A percentile compares a stretch with the other conserved stretches of the same genome.
These are phyloP conservation scores for Villa cingulata DNA, from an alignment of 2,888 invertebrate species.

Conservation along the genomic window DNA sequence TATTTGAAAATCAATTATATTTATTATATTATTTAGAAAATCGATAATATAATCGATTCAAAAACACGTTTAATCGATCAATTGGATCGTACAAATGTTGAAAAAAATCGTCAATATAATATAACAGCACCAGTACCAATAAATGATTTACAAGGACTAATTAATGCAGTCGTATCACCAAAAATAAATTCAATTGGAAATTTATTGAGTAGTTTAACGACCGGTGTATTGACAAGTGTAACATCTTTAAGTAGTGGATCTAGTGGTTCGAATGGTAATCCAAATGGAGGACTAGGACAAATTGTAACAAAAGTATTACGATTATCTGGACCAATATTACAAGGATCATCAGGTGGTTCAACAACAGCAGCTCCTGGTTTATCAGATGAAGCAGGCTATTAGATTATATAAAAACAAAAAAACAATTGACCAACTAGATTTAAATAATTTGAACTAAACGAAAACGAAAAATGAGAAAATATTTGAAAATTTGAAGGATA, in stretches of 20 bases:
- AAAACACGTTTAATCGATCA: conserved; percentile 58
- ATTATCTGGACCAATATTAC: conserved; percentile 35
- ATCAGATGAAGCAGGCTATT: conserved; percentile 33
- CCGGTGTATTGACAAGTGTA: conserved; percentile 40
- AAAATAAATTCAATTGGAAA: conserved; percentile 55
- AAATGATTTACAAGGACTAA: conserved; percentile 48
- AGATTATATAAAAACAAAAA: conserved; percentile 8
- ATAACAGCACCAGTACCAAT: conserved; percentile 52
- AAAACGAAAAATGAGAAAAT: no score
- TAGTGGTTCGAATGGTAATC: conserved; percentile 31
- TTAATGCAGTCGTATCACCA: conserved; percentile 56
- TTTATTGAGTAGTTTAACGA: conserved; percentile 48
- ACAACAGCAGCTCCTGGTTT: conserved; percentile 27
- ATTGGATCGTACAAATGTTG: conserved; percentile 58
- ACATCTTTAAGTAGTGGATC: conserved; percentile 40
- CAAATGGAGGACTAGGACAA: conserved; percentile 30
- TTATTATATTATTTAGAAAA: conserved; percentile 47
- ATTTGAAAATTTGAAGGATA: no score
- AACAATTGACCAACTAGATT: no score
- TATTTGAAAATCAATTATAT: no score
- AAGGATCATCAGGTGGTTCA: conserved; percentile 30
- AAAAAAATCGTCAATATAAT: conserved; percentile 60
- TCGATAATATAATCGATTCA: conserved; percentile 67
- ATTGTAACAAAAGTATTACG: conserved; percentile 32
- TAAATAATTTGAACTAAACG: no score